Conservation (phyloP, 2,113 vertebrate species). For the Melospiza melodia region DNA sequence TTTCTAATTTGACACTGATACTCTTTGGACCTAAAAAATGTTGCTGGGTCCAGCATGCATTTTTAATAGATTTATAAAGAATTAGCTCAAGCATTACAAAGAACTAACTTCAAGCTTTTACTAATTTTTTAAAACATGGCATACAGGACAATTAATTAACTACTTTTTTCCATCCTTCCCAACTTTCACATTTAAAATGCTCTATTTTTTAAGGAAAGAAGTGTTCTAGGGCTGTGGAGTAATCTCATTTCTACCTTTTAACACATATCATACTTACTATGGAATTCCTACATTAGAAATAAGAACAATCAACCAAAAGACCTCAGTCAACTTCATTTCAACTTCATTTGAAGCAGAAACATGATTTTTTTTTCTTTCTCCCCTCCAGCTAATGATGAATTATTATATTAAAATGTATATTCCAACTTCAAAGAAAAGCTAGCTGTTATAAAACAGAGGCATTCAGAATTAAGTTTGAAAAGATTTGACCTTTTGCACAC, state of each 20-base stretch:
- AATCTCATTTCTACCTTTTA: not conserved
- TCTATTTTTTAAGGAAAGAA: not conserved
- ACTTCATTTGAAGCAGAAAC: not conserved
- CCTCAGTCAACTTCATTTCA: not conserved
- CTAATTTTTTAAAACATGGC: constrained; percentile 27
- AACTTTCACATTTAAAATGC: not conserved
- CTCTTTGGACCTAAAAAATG: constrained; percentile 21
- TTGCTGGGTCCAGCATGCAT: not conserved
- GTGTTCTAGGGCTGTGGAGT: not conserved
- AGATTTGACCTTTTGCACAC: constrained; percentile 54
- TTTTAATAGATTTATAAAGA: constrained; percentile 38
- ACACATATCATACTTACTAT: not conserved
- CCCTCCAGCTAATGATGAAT: constrained; percentile 44
- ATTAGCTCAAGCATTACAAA: constrained; percentile 34
- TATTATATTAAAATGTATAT: constrained; percentile 37
- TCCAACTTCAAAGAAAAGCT: constrained; percentile 20
- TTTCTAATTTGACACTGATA: constrained; percentile 50
- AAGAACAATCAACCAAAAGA: not conserved
- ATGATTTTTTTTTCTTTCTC: not conserved
- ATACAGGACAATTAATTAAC: constrained; percentile 3
- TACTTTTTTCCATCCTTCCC: not conserved
- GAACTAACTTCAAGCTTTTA: not conserved
- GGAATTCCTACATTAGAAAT: not conserved
- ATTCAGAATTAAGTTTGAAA: constrained; percentile 42
- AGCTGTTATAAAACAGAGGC: constrained; percentile 1